Base-by-base conservation (phyloP, 2,888 invertebrate genomes). In the Callyntrura guangdongensis region DNA sequence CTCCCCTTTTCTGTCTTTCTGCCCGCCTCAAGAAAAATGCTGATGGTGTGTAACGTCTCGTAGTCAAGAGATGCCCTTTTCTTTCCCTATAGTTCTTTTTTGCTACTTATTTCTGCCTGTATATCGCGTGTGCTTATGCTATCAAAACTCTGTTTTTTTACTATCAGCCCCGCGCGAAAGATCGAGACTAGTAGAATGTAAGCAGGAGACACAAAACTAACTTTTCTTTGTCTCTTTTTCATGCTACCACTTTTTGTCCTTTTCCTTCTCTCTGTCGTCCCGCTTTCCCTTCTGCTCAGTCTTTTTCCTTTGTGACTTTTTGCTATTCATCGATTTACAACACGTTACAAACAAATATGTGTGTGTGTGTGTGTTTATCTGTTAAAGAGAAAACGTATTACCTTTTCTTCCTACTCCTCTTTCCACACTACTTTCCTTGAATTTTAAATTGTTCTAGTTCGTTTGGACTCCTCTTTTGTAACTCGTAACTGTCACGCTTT, bases 361-460 rank as follows among this genome's bases (percentile, higher is more conserved):
- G 25, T 11, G 25, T 20, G 22, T 20, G 77, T 25, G 53, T 53
- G 59, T 14, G 22, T 45, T 0, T 20, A 0, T 36, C 3, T 36
- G 36, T 4, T 2, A 36, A 6, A 36, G 36, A 36, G 36, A 36
- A 6, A 36, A 6, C 36, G 36, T 6, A 6, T 36, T 36, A 6
- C 2, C 2, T 36, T 36, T 36, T 36, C 36, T 36, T 36, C 3
- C 2, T 2, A 36, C 69, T 45, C 45, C 72, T 61, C 22, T 83
- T 12, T 64, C n/a, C 49, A 25, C 25, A 17, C 45, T 64, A 36
- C 53, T 74, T 67, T 87, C 36, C 53, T 67, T 67, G 87, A 87
- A 87, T 87, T 87, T 87, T 87, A 87, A 87, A 22, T 79, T 85
- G 56, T 79, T 64, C 64, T 25, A 81, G 45, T 64, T 84, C 67